Evolutionary conservation across 1,140 invertebrate species (phyloP).

Genomic region (Laupala kohalensis): DNA sequence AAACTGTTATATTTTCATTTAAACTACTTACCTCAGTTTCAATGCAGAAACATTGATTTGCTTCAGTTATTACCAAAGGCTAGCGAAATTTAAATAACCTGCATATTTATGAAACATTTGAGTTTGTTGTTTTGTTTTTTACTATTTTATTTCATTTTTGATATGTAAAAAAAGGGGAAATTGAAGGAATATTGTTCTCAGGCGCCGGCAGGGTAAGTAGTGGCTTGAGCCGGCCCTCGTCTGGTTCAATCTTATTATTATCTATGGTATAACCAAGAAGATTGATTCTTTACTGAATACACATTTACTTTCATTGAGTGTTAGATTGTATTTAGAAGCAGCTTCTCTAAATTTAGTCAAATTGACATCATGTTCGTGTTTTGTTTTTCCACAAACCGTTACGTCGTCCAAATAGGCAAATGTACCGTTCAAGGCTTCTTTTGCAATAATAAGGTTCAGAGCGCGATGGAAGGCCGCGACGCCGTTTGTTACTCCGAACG

Average conservation of each 20-base stretch:
- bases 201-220: not conserved
- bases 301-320: not conserved
- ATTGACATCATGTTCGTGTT: slow-evolving; percentile 9
- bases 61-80: no score
- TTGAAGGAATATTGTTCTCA: no score
- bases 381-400: slow-evolving; percentile 10
- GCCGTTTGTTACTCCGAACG: slow-evolving; percentile 22
- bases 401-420: slow-evolving; percentile 10
- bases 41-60: no score
- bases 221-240: not conserved
- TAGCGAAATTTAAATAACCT: no score
- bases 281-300: not conserved
- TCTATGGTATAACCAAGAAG: not conserved
- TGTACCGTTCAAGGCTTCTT: slow-evolving; percentile 8
- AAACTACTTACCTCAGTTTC: no score
- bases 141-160: no score
- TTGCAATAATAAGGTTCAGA: slow-evolving; percentile 16
- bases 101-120: no score
- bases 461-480: slow-evolving; percentile 18
- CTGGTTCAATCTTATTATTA: not conserved
- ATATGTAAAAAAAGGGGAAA: no score
- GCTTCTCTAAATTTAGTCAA: slow-evolving; percentile 7
- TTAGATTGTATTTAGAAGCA: not conserved
- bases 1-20: no score
- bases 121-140: no score